Evolutionary conservation across 2,888 invertebrate genomes (phyloP), one percentile per base, ranked within the genome.

Genomic region (Napeogenes sylphis): DNA sequence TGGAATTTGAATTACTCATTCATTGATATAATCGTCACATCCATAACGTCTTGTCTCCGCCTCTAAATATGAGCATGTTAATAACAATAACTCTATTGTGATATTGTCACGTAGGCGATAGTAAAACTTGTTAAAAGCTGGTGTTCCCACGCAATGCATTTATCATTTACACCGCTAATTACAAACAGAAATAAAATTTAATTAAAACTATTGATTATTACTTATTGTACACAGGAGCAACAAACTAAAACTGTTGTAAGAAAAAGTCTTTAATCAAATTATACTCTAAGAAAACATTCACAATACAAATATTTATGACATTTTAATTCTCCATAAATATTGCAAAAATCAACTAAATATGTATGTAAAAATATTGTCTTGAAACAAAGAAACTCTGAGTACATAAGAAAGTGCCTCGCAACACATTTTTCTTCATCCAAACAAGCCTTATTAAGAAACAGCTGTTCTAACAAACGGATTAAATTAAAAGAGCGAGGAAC

Each of bases 401-500:
- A 62, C 47, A 62, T 46, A 47, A n/a, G 55, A 35, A 56, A 38
- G 58, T 59, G 64, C 61, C 56, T 55, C 53, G 56, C 53, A 61
- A 60, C 64, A 78, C 75, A 79, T 80, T 77, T 74, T 75, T 76
- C 77, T 76, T 76, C 76, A 75, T 79, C 73, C 69, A 72, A 68
- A 70, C 74, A 70, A 76, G 76, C 73, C 73, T 77, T 80, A 76
- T 76, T 75, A 77, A 76, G 77, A 70, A 78, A 76, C 85, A 85
- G 82, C 83, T 86, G 85, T 77, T 75, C 74, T 72, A 80, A 82
- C 82, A 83, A 81, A 77, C 76, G 78, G 80, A 83, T 84, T 83
- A 81, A 84, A 82, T 85, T 84, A 83, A 81, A 81, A 74, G 75
- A 75, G 79, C 77, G 76, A 76, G 77, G 76, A 71, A 69, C 62